Evolutionary conservation across 2,113 vertebrate genomes (phyloP), one percentile per base, ranked within the genome.

Genomic region (Rhombomys opimus): DNA sequence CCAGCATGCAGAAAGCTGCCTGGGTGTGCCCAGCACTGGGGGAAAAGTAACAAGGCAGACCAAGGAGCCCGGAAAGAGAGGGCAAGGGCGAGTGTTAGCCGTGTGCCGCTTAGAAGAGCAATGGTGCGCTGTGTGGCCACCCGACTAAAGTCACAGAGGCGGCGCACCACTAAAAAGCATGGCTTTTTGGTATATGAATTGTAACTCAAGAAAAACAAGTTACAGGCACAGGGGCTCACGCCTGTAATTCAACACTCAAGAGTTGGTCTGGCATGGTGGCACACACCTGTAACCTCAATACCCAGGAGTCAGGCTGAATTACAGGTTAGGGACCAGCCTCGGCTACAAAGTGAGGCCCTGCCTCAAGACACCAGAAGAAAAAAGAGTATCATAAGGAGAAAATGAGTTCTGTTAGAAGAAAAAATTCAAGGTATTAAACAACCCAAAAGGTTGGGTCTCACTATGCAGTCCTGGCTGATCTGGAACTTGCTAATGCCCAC

Each of bases 51-150:
- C 22, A 46, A 12, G 9, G 61, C 30, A 59, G 68, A 22, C 1
- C 0, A 20, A 38, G 57, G 13, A 3, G 13, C 46, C 5, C 41
- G 18, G 18, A 23, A 17, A 17, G 25, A 63, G 81, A 12, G n/a
- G 4, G 46, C 46, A 65, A 61, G 0, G 1, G 23, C 9, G 73
- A 15, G 35, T 3, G 35, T 3, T 32, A 18, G 25, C 1, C 0
- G 38, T 63, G 27, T 18, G 38, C 0, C 3, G 8, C 14, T 35
- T 63, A 30, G 35, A 32, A 72, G 30, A 7, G 14, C 23, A 35
- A 22, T 11, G 20, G 72, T 8, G n/a, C 5, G 5, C 18, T 57
- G 38, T 63, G 27, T 18, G 38, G 32, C 23, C 30, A 41, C 27
- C 0, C 3, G 9, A 27, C n/a, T 3, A 72, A 63, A 35, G 7